Conservation (phyloP, 2,113 vertebrate genomes). For the Raja brachyura region DNA sequence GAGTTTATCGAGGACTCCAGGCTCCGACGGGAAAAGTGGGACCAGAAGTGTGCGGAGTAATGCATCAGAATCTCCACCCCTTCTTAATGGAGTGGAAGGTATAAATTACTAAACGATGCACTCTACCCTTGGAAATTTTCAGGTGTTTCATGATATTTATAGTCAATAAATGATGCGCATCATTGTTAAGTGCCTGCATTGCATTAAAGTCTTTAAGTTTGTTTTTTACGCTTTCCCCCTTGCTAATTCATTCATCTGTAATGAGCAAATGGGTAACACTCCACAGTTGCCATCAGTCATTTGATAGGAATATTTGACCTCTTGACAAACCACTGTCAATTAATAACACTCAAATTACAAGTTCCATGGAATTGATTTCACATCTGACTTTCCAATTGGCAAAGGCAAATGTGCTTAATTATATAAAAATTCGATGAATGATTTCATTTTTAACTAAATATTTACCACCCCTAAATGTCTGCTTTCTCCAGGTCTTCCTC, state of each 20-base stretch:
- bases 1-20: slow-evolving; percentile 65
- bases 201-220: not conserved
- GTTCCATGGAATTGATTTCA: not conserved
- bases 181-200: too few relatives aligned
- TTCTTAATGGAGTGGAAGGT: slow-evolving; percentile 65
- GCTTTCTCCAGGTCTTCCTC: slow-evolving; percentile 54
- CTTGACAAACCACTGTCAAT: not conserved
- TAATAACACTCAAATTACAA: not conserved
- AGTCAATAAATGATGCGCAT: not conserved
- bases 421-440: not conserved
- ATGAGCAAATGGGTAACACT: not conserved
- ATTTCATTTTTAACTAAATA: not conserved
- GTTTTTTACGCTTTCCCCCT: not conserved
- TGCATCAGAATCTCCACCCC: slow-evolving; percentile 50
- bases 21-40: slow-evolving; percentile 67
- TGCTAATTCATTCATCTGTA: not conserved
- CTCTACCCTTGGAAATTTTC: not conserved
- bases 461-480: not conserved
- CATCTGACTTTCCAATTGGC: not conserved
- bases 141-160: not conserved
- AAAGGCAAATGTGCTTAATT: slow-evolving; percentile 11
- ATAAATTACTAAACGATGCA: not conserved
- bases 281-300: not conserved
- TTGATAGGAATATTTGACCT: not conserved
- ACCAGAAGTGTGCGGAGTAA: slow-evolving; percentile 50